Base-by-base conservation (phyloP, 2,888 invertebrate species). In the Neoascia interrupta region DNA sequence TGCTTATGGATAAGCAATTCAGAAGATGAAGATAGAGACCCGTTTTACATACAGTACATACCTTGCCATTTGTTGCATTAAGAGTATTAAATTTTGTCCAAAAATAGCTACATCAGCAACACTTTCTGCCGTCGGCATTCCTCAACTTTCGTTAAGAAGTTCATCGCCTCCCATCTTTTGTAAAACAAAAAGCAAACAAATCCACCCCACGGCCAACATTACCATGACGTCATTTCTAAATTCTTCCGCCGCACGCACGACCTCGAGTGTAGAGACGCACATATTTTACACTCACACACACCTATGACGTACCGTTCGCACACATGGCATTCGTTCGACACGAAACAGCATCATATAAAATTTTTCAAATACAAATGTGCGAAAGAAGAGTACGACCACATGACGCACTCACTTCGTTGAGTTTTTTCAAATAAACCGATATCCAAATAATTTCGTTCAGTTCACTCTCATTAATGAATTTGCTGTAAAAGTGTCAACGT, bases 401-500 rank as follows among this genome's bases (percentile, higher is more conserved):
- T 0, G 0, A 3, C 18, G 1, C 28, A 11, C 8, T 2, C 10
- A 4, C n/a, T 49, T 74, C 80, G 74, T 80, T 69, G n/a, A 74
- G 18, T 63, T 54, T 31, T 61, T 66, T 76, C 51, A 79, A 79
- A 79, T 68, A 60, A 79, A 61, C 66, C 64, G 64, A 72, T 41
- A 60, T 36, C 54, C 47, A 49, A 41, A 51, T 1, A 23, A 11
- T 1, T 73, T 79, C 79, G 79, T 68, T 37, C 36, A 79, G 60
- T 79, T 73, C 79, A 79, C 45, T 68, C 15, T 54, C 66, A 79
- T 73, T 79, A 68, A 68, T 73, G 61, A 73, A 79, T 47, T 73
- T 73, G 79, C 56, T 73, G 61, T 73, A 72, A 68, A 73, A 79
- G 73, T 79, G 79, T 73, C 72, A 79, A 66, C 76, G 76, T 58